Base-by-base conservation (phyloP, 2,113 vertebrate genomes). In the Turdus rufiventris region DNA sequence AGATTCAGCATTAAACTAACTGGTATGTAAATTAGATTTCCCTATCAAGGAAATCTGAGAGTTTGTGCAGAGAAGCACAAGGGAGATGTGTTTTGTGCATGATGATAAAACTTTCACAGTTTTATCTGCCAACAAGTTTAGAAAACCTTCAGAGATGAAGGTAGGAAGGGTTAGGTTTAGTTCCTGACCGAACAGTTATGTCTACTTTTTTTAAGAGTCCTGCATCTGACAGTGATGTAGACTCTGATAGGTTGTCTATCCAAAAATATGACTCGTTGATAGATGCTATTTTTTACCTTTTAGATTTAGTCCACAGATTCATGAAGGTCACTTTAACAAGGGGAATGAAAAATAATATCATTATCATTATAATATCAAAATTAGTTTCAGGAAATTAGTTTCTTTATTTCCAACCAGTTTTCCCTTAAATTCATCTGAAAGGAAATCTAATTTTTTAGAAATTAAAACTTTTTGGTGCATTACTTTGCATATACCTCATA, bases 341-440 rank as follows among this genome's bases (percentile, higher is more conserved):
- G 19, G 20, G 40, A 94, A 58, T 23, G 8, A 86, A 92, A 85
- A 34, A 15, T 85, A 80, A 74, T 91, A 82, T 76, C 61, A 34
- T 85, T 79, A n/a, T 90, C 63, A n/a, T 53, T 67, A 85, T 23
- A 75, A 78, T 58, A 70, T 77, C 48, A 91, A 94, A 79, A 79
- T 62, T 75, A 85, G 19, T 43, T 85, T 67, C 74, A 53, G 53
- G 6, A 91, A 86, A 51, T 42, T 65, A 77, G 6, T 36, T 45
- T 75, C 45, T 93, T 88, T 95, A 88, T 96, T 91, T 96, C 65
- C 88, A 84, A 57, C 53, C 78, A 42, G 7, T 94, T 94, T 60
- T 58, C 29, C 36, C 61, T 57, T 86, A 86, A 83, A 40, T 31
- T 60, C 38, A 8, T 70, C 9, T 42, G 20, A 34, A 74, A 76